Conservation (phyloP, 2,888 invertebrate species). For the Candidula unifasciata region DNA sequence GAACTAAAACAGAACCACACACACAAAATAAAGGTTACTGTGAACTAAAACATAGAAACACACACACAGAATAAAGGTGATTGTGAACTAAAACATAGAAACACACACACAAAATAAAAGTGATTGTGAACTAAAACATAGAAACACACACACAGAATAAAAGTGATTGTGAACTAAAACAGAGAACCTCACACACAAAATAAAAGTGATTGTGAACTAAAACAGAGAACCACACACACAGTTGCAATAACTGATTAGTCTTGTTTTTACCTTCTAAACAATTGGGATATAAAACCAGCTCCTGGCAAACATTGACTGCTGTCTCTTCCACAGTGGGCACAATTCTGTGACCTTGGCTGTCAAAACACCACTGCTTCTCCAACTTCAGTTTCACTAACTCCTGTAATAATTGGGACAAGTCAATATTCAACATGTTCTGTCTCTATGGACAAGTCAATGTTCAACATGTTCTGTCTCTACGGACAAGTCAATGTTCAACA, state of each 20-base stretch:
- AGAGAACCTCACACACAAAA: neutral
- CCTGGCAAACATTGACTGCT: slow-evolving; percentile 43
- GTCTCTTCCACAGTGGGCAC: slow-evolving; percentile 43
- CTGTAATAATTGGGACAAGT: slow-evolving; percentile 30
- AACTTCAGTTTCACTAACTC: slow-evolving; percentile 47
- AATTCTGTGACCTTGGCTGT: slow-evolving; percentile 43
- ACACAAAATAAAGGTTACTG: neutral
- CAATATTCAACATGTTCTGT: neutral
- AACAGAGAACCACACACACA: neutral
- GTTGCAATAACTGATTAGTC: neutral
- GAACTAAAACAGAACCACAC: neutral
- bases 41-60: neutral
- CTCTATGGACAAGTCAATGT: too few species aligned
- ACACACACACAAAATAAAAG: neutral
- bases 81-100: neutral
- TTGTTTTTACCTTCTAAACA: slow-evolving; percentile 45
- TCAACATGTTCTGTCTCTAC: too few species aligned
- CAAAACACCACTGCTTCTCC: slow-evolving; percentile 52
- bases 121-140: neutral
- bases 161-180: neutral
- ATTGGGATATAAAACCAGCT: slow-evolving; percentile 47
- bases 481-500: too few species aligned
- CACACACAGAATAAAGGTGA: neutral
- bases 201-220: neutral
- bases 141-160: neutral